Base-by-base conservation (phyloP, 2,888 invertebrate genomes). In the Conus canariensis region DNA sequence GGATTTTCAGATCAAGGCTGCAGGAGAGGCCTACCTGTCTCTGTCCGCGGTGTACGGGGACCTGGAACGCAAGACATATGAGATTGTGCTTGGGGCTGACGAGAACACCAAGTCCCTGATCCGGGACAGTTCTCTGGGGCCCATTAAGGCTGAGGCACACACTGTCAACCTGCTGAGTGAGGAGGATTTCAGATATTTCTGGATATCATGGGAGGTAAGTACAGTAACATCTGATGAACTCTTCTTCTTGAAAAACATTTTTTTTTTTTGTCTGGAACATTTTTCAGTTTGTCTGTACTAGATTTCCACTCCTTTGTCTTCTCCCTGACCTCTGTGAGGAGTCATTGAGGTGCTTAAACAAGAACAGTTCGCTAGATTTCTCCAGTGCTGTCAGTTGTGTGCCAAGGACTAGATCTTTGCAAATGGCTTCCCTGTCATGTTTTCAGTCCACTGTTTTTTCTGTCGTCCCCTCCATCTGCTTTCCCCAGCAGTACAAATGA, bases 31-130 rank as follows among this genome's bases (percentile, higher is more conserved):
- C 0, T 94, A 95, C 91, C 92, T 96, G 58, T 94, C 95, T 22
- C 93, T 96, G 90, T 95, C 95, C 1, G 94, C 95, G n/a, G 94
- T 95, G 10, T 96, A 96, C 90, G 95, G 96, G 30, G 95, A 95
- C 92, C 93, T 95, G 12, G 94, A 95, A 80, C 93, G 95, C 64
- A 95, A 95, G 90, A 95, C 95, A 3, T 93, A 94, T 89, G 96
- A 95, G 91, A 93, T 96, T 30, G 94, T 94, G 14, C 93, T 96
- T 64, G 96, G 96, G 5, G 94, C 94, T 0, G 94, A 95, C 12
- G 93, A 93, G 82, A 96, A 96, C 90, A 94, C 93, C 10, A 93
- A 93, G 85, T 96, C 95, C 0, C 91, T 93, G 90, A 95, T 96
- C 70, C 92, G 95, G 25, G 95, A 95, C 83, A 94, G 94, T 5